A percentile compares a stretch with the other conserved stretches of the same genome.
These are phyloP conservation scores for Coregonus sp. DNA, from an alignment of 2,797 vertebrate species.

Conservation along the genomic window DNA sequence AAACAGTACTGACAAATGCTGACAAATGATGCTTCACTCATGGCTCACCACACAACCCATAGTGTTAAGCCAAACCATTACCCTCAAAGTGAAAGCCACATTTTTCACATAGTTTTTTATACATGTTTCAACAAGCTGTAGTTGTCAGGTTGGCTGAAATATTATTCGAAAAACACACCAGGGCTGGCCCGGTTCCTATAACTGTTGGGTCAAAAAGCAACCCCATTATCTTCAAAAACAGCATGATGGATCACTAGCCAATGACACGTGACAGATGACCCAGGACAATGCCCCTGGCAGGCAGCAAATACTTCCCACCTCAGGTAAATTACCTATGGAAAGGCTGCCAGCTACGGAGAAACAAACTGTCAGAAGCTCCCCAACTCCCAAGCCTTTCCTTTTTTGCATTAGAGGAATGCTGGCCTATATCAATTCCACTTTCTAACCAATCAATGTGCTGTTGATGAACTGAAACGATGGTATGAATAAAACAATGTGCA, in stretches of 20 bases:
- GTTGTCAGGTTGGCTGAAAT: neutral
- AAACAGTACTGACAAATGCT: neutral
- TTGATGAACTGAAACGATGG: slow-evolving; percentile 10
- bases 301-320: neutral
- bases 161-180: neutral
- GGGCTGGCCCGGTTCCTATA: neutral
- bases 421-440: too few relatives aligned
- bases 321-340: slow-evolving; percentile 1
- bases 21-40: slow-evolving; percentile 1
- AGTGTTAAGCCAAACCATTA: neutral
- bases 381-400: neutral
- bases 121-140: neutral
- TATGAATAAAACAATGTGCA: slow-evolving; percentile 1
- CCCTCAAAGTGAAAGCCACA: neutral
- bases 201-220: neutral
- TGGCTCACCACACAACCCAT: neutral
- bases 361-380: neutral
- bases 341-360: neutral
- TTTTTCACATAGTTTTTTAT: neutral
- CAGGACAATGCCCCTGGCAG: neutral
- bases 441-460: neutral
- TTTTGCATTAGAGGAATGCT: neutral
- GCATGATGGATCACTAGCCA: slow-evolving; percentile 6
- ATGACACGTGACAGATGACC: neutral
- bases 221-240: slow-evolving; percentile 6